A percentile compares a stretch with the other conserved stretches of the same genome.
Conservation (phyloP, 2,888 invertebrate genomes). For the Athalia cordata region DNA sequence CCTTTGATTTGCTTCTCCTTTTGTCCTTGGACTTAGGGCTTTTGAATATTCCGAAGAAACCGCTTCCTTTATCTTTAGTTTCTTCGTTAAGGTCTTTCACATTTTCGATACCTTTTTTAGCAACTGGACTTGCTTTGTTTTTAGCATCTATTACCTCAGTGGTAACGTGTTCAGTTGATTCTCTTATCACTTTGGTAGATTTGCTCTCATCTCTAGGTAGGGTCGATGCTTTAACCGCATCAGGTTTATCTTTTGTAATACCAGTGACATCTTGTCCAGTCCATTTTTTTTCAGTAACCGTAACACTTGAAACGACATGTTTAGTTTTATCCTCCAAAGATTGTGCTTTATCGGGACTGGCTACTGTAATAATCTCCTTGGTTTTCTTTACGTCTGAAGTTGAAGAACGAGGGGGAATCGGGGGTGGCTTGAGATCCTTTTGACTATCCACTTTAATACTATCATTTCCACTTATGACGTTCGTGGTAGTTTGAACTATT, state of each 20-base stretch:
- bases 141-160: conserved; percentile 27
- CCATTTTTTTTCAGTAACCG: conserved; percentile 49
- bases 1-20: conserved; percentile 63
- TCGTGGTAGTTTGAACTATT: conserved; percentile 61
- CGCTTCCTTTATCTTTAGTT: conserved; percentile 54
- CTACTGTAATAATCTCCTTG: conserved; percentile 3
- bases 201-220: conserved; percentile 53
- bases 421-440: conserved; percentile 48
- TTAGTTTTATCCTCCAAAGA: conserved; percentile 45
- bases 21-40: conserved; percentile 64
- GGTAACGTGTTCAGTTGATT: conserved; percentile 49
- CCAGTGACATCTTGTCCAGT: conserved; percentile 52
- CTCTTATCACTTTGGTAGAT: conserved; percentile 48
- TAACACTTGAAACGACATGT: neutral
- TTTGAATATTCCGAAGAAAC: conserved; percentile 67
- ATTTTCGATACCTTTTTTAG: conserved; percentile 37
- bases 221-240: conserved; percentile 48
- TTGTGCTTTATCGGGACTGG: conserved; percentile 1
- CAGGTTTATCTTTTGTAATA: conserved; percentile 52
- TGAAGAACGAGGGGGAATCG: neutral
- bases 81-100: conserved; percentile 50
- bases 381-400: conserved; percentile 18
- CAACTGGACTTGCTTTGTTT: neutral
- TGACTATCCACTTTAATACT: conserved; percentile 41
- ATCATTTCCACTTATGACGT: conserved; percentile 49